Evolutionary conservation across 2,797 vertebrate species (phyloP).

Genomic region (Alca torda): DNA sequence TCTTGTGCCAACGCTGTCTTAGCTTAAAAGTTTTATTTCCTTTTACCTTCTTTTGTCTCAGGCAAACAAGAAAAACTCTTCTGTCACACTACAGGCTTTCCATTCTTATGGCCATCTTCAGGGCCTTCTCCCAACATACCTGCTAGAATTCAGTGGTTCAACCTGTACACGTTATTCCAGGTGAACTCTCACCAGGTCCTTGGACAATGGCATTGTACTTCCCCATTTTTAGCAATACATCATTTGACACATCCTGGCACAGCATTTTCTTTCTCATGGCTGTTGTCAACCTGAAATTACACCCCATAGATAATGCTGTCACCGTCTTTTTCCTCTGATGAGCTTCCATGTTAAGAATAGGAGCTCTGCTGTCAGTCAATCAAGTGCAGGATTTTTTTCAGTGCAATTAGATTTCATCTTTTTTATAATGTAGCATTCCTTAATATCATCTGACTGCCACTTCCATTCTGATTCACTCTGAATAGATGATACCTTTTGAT

Average conservation of each 20-base stretch:
- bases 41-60: background rate
- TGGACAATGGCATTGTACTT: background rate
- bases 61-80: background rate
- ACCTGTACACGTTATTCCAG: background rate
- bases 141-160: background rate
- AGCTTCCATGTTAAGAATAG: background rate
- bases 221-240: background rate
- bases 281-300: background rate
- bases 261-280: background rate
- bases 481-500: background rate
- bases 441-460: background rate
- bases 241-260: background rate
- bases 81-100: background rate
- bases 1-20: background rate
- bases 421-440: background rate
- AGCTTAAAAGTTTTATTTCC: background rate
- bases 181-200: background rate
- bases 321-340: background rate
- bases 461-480: background rate
- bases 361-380: background rate
- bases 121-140: background rate
- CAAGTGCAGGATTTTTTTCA: background rate
- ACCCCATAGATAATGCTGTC: background rate
- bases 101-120: background rate
- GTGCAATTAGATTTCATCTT: background rate